These are phyloP conservation scores for Tolmerus cingulatus DNA, from an alignment of 2,888 invertebrate genomes.

Conservation along the genomic window DNA sequence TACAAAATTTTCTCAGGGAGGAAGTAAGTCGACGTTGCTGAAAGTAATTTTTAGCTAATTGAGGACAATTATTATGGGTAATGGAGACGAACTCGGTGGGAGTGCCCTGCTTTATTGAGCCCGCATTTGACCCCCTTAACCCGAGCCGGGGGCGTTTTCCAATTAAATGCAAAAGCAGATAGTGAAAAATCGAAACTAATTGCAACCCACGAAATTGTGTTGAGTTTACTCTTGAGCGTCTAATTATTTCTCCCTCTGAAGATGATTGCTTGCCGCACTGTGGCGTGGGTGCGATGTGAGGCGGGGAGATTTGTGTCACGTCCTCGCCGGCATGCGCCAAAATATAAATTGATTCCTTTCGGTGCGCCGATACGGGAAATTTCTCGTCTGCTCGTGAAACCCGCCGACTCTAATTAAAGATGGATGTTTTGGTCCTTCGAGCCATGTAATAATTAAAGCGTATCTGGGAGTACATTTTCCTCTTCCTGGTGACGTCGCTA, in stretches of 20 bases:
- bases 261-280: not conserved
- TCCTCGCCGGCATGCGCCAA: not conserved
- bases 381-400: not conserved
- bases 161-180: slow-evolving; percentile 21
- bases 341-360: not conserved
- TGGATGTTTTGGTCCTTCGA: not conserved
- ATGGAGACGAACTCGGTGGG: not conserved
- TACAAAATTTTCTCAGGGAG: not conserved
- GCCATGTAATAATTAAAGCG: not conserved
- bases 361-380: not conserved
- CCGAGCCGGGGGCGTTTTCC: slow-evolving; percentile 1
- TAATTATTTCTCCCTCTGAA: slow-evolving; percentile 4
- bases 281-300: not conserved
- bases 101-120: not conserved
- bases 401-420: not conserved
- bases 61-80: not conserved
- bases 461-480: not conserved
- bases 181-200: slow-evolving; percentile 33
- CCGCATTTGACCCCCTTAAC: not conserved
- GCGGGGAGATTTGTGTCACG: not conserved
- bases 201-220: slow-evolving; percentile 33
- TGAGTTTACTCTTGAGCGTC: slow-evolving; percentile 18
- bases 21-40: slow-evolving; percentile 15
- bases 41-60: slow-evolving; percentile 36
- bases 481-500: not conserved